These are phyloP conservation scores for Buteo buteo DNA, from an alignment of 2,113 vertebrate genomes.

Conservation along the genomic window DNA sequence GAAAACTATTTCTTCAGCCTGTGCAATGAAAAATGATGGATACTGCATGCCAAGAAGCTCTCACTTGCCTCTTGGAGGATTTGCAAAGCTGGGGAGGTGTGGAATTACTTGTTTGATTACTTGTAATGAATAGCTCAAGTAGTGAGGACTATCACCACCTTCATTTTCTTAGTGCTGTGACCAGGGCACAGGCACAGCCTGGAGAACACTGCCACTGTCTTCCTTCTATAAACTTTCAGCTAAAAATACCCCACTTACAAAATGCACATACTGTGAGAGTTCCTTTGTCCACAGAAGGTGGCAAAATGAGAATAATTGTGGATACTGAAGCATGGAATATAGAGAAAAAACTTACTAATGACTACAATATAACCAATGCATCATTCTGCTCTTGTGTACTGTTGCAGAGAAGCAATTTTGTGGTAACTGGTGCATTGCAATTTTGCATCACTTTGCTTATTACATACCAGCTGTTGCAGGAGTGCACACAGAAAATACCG, in stretches of 20 bases:
- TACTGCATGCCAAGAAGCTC: background rate
- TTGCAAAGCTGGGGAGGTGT: background rate
- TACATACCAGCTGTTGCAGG: fast-evolving
- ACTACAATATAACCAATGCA: fast-evolving
- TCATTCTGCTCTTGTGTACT: fast-evolving
- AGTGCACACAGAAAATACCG: background rate
- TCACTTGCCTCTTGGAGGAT: background rate
- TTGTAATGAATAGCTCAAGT: background rate
- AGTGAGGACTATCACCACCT: background rate
- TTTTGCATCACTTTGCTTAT: background rate
- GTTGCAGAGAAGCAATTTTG: background rate
- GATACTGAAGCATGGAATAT: background rate
- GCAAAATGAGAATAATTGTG: background rate
- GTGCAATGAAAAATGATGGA: background rate
- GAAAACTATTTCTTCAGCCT: background rate
- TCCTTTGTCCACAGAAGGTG: background rate
- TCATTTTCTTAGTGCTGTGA: background rate
- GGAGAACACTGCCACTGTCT: background rate
- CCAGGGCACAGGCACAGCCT: background rate
- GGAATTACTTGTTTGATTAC: background rate
- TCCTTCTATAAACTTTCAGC: fast-evolving
- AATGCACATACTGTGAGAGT: background rate
- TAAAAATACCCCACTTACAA: background rate
- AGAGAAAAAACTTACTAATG: background rate
- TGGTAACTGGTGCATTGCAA: background rate